Percentiles rank a stretch among this genome's conserved stretches.
Conservation (phyloP, 2,888 invertebrate species). For the Melieria picta region DNA sequence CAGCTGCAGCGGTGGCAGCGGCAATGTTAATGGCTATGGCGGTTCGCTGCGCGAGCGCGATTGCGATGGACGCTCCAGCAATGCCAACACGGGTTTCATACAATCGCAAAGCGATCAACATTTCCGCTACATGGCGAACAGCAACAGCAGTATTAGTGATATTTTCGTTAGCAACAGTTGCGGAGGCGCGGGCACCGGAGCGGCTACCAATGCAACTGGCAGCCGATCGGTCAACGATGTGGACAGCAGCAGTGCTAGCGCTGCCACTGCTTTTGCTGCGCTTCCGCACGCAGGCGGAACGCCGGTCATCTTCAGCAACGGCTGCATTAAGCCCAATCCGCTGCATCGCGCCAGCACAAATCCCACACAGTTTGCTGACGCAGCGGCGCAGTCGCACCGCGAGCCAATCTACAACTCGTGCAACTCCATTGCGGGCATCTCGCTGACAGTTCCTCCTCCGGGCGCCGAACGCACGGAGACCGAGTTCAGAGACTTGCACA, state of each 20-base stretch:
- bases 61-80: conserved; percentile 23
- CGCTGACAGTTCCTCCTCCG: conserved; percentile 56
- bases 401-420: conserved; percentile 57
- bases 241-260: conserved; percentile 14
- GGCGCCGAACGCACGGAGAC: conserved; percentile 46
- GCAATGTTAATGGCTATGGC: conserved; percentile 30
- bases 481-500: conserved; percentile 55
- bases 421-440: conserved; percentile 58
- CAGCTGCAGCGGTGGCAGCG: conserved; percentile 37
- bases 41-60: conserved; percentile 10
- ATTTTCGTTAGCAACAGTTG: conserved; percentile 64
- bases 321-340: conserved; percentile 55
- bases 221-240: conserved; percentile 8
- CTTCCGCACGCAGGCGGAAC: conserved; percentile 45
- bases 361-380: conserved; percentile 48
- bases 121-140: conserved; percentile 62
- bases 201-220: conserved; percentile 28
- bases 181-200: conserved; percentile 28
- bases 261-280: conserved; percentile 30
- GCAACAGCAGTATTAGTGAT: conserved; percentile 64
- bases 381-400: conserved; percentile 36
- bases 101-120: conserved; percentile 65
- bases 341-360: conserved; percentile 53
- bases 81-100: conserved; percentile 48
- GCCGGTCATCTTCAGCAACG: conserved; percentile 54